Evolutionary conservation across 2,888 invertebrate species (phyloP), one percentile per base, ranked within the genome.

Genomic region (Autographa pulchrina): DNA sequence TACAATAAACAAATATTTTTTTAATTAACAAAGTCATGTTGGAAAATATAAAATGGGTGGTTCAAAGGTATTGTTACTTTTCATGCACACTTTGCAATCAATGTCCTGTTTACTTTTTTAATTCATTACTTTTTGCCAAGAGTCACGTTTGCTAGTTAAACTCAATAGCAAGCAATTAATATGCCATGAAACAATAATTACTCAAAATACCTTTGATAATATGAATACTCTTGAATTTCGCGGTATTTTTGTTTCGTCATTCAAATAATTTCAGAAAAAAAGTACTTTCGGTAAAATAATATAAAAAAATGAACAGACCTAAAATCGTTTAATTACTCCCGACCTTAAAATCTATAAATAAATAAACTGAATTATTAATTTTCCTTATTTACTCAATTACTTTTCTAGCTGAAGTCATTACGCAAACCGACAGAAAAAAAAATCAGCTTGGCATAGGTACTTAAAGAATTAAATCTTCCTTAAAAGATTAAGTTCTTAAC

Each of bases 111-210:
- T 38, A 14, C 14, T 20, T 18, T 18, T 54, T 56, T 2, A 52
- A 7, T 32, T 59, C n/a, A 2, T 20, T 35, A 35, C 18, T 20
- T 25, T 14, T 16, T 20, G 14, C 11, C 20, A 14, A 48, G 14
- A 48, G 20, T 66, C 38, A 54, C 20, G 35, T 60, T 60, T 62
- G 0, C 25, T 56, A 35, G 8, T 18, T 61, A 35, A 48, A 59
- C 8, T 32, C 38, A 54, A 8, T 54, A 41, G 13, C 20, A 9
- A 54, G 32, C 43, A 48, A 38, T 61, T 38, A 67, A 61, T 54
- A n/a, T 6, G 25, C 14, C 54, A 67, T 61, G 20, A 67, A 74
- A 62, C 56, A 43, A 54, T 69, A 43, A 35, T 32, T 31, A 56
- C 32, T 65, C 13, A 25, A 14, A 68, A 63, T 48, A 16, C 11